Conservation (phyloP, 2,797 vertebrate genomes). For the Margarornis squamiger region DNA sequence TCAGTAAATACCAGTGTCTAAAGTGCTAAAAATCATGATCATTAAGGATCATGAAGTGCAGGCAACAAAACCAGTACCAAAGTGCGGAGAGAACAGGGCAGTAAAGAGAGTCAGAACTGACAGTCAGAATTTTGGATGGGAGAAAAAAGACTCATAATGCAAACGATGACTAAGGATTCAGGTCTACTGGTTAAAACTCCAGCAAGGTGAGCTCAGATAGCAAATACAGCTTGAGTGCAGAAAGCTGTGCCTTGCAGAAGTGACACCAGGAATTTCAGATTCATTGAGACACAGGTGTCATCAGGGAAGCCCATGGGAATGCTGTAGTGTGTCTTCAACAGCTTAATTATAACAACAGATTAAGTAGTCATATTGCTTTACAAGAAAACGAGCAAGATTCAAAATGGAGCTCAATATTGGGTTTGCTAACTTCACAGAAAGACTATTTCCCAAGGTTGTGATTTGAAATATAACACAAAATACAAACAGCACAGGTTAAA, state of each 20-base stretch:
- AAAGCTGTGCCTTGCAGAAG: not conserved
- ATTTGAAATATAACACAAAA: not conserved
- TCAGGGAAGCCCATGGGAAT: not conserved
- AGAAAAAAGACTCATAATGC: not conserved
- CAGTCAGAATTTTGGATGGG: not conserved
- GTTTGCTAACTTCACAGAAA: not conserved
- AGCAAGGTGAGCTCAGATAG: not conserved
- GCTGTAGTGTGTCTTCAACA: not conserved
- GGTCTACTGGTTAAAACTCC: not conserved
- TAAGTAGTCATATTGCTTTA: not conserved
- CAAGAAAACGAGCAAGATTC: not conserved
- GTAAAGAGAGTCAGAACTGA: not conserved
- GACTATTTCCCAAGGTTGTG: not conserved
- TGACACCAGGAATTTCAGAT: not conserved
- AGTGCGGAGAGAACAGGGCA: not conserved
- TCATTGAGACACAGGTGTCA: not conserved
- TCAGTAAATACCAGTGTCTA: not conserved
- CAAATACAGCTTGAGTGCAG: not conserved
- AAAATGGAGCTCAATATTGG: not conserved
- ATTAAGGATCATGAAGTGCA: not conserved
- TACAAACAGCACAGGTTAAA: not conserved
- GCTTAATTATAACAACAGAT: not conserved
- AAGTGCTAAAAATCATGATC: not conserved
- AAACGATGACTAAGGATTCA: not conserved
- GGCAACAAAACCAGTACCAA: not conserved